Conservation (phyloP, 2,888 invertebrate genomes). For the Drosophila cyrtoloma region DNA sequence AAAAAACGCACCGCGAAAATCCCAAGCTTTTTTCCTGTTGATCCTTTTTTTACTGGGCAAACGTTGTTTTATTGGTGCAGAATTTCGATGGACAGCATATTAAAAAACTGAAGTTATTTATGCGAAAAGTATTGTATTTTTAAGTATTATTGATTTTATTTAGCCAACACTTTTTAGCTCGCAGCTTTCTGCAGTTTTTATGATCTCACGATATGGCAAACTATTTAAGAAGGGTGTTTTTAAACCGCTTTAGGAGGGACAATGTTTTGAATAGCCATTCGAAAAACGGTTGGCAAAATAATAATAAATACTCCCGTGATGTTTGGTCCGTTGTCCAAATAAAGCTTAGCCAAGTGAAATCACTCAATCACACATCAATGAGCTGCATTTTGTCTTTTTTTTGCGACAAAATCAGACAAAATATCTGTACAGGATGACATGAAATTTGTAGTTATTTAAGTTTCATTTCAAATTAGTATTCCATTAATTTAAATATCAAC, state of each 20-base stretch:
- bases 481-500: not conserved
- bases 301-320: slow-evolving; percentile 13
- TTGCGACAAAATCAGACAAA: not conserved
- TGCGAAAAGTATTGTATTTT: slow-evolving; percentile 77
- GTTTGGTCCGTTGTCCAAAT: slow-evolving; percentile 41
- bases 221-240: slow-evolving; percentile 25
- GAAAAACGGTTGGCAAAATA: slow-evolving; percentile 34
- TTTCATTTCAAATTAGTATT: not conserved
- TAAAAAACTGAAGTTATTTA: slow-evolving; percentile 63
- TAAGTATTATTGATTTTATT: slow-evolving; percentile 78
- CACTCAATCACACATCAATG: slow-evolving; percentile 12
- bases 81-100: slow-evolving; percentile 37
- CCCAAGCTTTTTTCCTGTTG: slow-evolving; percentile 30
- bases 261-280: slow-evolving; percentile 5
- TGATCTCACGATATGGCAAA: slow-evolving; percentile 6
- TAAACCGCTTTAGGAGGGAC: slow-evolving; percentile 12
- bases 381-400: not conserved
- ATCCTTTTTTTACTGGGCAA: not conserved
- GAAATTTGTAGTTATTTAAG: not conserved
- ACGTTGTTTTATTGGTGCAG: slow-evolving; percentile 20
- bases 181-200: slow-evolving; percentile 32
- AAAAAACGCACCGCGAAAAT: slow-evolving; percentile 46
- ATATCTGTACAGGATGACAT: not conserved
- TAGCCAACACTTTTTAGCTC: slow-evolving; percentile 48
- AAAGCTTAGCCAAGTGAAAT: slow-evolving; percentile 28